Conservation (phyloP, 1,140 invertebrate genomes). For the Hyles euphorbiae region DNA sequence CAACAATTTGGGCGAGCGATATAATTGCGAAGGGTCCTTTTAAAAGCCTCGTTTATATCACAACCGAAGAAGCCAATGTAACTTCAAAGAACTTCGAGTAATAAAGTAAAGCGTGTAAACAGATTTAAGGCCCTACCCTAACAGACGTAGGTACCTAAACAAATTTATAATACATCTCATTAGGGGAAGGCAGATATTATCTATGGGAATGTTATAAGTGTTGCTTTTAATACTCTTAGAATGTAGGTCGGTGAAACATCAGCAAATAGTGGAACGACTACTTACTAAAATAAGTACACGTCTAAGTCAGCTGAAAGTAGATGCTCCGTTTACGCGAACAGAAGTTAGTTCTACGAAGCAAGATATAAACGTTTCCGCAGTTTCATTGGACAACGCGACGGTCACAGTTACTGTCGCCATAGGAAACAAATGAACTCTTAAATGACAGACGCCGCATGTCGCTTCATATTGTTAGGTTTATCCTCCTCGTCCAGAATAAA, state of each 20-base stretch:
- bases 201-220: no score
- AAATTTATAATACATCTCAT: no score
- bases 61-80: conserved; percentile 1
- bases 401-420: background rate
- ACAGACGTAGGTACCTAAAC: background rate
- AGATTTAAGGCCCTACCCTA: conserved; percentile 11
- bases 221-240: conserved; percentile 18
- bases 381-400: background rate
- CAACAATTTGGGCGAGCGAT: background rate
- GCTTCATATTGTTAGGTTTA: no score
- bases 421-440: no score
- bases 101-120: conserved; percentile 20
- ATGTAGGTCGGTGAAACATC: conserved; percentile 43
- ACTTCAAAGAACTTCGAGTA: conserved; percentile 11
- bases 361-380: conserved; percentile 13
- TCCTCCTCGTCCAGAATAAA: no score
- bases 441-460: no score
- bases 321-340: conserved; percentile 28
- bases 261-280: conserved; percentile 37
- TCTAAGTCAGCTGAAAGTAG: conserved; percentile 30
- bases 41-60: background rate
- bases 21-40: background rate
- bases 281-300: conserved; percentile 47
- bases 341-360: conserved; percentile 22
- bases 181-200: background rate